Base-by-base conservation (phyloP, 2,888 invertebrate genomes). In the Synergus itoensis region DNA sequence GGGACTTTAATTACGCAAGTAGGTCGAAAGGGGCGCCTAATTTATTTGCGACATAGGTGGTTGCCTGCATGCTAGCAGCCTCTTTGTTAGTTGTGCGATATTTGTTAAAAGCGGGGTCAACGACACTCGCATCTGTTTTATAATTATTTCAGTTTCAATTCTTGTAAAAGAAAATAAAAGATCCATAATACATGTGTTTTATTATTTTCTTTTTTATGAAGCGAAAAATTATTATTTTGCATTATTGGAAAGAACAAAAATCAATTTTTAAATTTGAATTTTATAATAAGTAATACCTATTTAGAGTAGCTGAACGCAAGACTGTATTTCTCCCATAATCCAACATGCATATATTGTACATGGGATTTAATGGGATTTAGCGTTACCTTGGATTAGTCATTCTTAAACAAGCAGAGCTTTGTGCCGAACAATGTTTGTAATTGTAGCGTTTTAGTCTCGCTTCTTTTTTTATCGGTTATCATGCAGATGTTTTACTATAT, bases 21-120 rank as follows among this genome's bases (percentile, higher is more conserved):
- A 89, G 91, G 91, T 90, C 91, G 89, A 89, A 90, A 90, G 90
- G 90, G 90, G 87, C 88, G 88, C 88, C 90, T 89, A 91, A 91
- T 91, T 91, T 90, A 90, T 90, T 89, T 89, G 88, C 88, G 85
- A 88, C 89, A 87, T 89, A 89, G 89, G 88, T 89, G 88, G 86
- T 86, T 84, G 36, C 36, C 79, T 84, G 86, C 86, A 86, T 84
- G 81, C 86, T 82, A 84, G 73, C 80, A 84, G 80, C 65, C 82
- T 80, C 86, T 88, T 89, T 89, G 89, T 90, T 90, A 89, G 88
- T 84, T 85, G 79, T 77, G 82, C 86, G 87, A 88, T 90, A 88
- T 91, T 89, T 87, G 89, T 88, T 89, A 88, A 88, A 86, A 86
- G 83, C 82, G 85, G 85, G 90, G 89, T 90, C 89, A 91, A 91